Conservation (phyloP, 2,888 invertebrate species). For the Plebejus argus region DNA sequence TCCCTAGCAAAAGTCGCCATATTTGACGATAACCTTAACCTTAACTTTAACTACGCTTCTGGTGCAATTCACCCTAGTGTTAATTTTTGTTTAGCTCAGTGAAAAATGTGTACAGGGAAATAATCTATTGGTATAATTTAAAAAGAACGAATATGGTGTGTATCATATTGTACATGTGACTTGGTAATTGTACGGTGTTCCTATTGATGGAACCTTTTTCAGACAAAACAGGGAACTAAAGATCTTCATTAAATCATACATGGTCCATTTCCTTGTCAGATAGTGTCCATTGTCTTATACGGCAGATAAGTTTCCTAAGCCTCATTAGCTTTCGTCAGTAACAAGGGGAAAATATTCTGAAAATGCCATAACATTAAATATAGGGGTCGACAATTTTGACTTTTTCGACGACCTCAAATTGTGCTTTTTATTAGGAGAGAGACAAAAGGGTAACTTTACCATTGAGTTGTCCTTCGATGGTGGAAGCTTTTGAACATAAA, state of each 20-base stretch:
- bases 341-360: too few relatives aligned
- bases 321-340: not conserved
- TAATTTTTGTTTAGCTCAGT: too few relatives aligned
- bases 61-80: too few relatives aligned
- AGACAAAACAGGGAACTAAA: not conserved
- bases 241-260: not conserved
- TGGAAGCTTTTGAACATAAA: conserved; percentile 61
- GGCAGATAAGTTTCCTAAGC: not conserved
- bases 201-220: conserved; percentile 27
- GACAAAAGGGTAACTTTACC: conserved; percentile 60
- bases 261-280: not conserved
- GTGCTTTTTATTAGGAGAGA: not conserved
- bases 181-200: not conserved
- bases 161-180: too few relatives aligned
- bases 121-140: too few relatives aligned
- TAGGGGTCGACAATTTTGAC: not conserved
- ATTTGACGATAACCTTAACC: too few relatives aligned
- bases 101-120: too few relatives aligned
- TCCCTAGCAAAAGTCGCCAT: too few relatives aligned
- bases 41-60: too few relatives aligned
- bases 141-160: too few relatives aligned
- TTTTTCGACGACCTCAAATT: not conserved
- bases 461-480: conserved; percentile 74
- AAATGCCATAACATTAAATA: not conserved
- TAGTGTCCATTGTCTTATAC: not conserved